These are phyloP conservation scores for Pachyuromys duprasi DNA, from an alignment of 2,797 vertebrate species.

Conservation along the genomic window DNA sequence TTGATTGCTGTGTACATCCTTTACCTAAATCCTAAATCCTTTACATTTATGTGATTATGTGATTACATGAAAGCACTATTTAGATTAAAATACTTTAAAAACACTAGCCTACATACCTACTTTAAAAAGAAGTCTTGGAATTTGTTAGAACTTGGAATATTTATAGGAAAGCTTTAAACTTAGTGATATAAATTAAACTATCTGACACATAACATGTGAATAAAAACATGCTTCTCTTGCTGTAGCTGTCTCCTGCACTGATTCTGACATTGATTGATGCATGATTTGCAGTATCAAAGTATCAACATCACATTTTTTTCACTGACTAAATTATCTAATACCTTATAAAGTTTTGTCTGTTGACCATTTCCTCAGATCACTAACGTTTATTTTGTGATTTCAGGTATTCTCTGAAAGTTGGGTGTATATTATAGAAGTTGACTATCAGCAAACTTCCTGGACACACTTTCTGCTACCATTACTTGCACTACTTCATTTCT, in stretches of 20 bases:
- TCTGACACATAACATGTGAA: not conserved
- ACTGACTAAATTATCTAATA: constrained; percentile 12
- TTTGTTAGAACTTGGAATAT: not conserved
- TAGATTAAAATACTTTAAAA: constrained; percentile 40
- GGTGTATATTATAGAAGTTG: not conserved
- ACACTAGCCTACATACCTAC: not conserved
- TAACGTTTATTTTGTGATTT: not conserved
- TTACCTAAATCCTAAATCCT: constrained; percentile 1
- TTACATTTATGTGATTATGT: not conserved
- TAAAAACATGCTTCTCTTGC: not conserved
- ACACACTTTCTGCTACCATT: not conserved
- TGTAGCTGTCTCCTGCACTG: not conserved
- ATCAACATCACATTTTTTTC: not conserved
- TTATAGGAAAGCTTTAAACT: constrained; percentile 8
- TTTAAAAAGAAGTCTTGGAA: not conserved
- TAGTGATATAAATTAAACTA: constrained; percentile 13
- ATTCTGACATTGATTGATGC: not conserved
- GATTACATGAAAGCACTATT: not conserved
- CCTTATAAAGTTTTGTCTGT: not conserved
- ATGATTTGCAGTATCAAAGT: not conserved
- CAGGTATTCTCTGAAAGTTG: not conserved
- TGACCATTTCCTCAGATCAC: not conserved
- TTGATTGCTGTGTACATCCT: not conserved
- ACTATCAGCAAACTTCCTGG: not conserved
- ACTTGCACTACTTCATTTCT: not conserved